Percentiles rank a stretch among this genome's conserved stretches.
phyloP scores from a whole-genome alignment of 2,888 invertebrate genomes.

The Liposcelis brunnea region DNA sequence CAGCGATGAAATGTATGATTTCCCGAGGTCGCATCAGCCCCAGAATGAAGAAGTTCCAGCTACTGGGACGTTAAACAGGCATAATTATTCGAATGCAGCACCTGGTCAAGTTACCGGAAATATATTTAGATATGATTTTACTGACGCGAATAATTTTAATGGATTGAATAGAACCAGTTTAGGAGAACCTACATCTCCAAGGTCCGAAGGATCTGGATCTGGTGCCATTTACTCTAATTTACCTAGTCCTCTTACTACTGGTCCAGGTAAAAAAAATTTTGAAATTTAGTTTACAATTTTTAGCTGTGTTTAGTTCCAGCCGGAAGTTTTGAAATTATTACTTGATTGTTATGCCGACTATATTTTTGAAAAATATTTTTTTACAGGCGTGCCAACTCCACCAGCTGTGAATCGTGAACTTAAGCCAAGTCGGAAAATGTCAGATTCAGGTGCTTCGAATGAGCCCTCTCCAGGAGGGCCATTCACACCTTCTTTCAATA shows the following conservation, averaged over 20 bases:
- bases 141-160: constrained; percentile 18
- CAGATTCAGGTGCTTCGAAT: constrained; percentile 29
- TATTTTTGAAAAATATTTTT: not conserved
- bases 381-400: constrained; percentile 24
- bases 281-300: constrained; percentile 7
- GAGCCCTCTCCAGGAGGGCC: constrained; percentile 28
- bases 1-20: constrained; percentile 39
- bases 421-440: constrained; percentile 48
- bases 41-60: constrained; percentile 24
- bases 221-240: constrained; percentile 38
- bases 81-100: constrained; percentile 44
- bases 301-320: constrained; percentile 9
- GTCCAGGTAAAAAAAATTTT: constrained; percentile 1
- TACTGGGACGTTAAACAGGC: constrained; percentile 23
- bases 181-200: constrained; percentile 30
- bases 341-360: too few species aligned
- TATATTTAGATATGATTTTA: constrained; percentile 40
- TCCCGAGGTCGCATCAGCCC: constrained; percentile 47
- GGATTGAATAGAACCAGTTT: not conserved
- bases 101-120: constrained; percentile 28
- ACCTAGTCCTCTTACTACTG: constrained; percentile 30
- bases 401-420: constrained; percentile 66
- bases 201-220: constrained; percentile 30
- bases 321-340: too few species aligned
- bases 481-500: constrained; percentile 6